Evolutionary conservation across 2,113 vertebrate species (phyloP), one percentile per base, ranked within the genome.

Genomic region (Otolemur garnettii): DNA sequence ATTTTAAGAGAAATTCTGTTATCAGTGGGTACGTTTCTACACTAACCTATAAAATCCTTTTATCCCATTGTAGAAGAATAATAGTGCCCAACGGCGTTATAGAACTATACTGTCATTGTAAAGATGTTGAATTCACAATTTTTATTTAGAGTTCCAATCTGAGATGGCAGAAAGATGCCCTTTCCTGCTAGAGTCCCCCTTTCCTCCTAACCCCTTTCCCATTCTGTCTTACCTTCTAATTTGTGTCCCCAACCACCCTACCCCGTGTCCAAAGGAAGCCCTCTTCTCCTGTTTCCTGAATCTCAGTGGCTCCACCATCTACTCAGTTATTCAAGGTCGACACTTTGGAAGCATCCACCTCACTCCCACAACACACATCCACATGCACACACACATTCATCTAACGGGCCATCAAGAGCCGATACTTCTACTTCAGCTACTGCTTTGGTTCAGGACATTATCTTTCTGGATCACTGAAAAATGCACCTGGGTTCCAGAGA

Each of bases 311-410:
- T 24, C 10, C 26, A 26, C 1, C 1, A 0, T 77, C 53, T 62
- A 60, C 17, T 78, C 5, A 21, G 9, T 15, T 53, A 90, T 33
- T 69, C 24, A 62, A 82, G 53, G 19, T n/a, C 30, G 12, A 71
- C 26, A 38, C 30, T n/a, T n/a, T 53, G 60, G 18, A 75, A 42
- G 78, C 64, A 68, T 19, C 57, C n/a, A 60, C 28, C 5, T 57
- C 42, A 17, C 2, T n/a, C 57, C 11, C 18, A 2, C 18, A 24
- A 19, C 45, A 57, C 1, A 57, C 24, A 33, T 10, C 17, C 14
- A 74, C 35, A 45, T 0, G 1, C 26, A 7, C 8, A 59, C 33
- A 53, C 57, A 69, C 28, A 55, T 19, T 42, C 0, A 0, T 45
- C 66, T 11, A 13, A 21, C 3, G 74, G 45, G 19, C 42, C 42